These are phyloP conservation scores for Drosophila koepferae DNA, from an alignment of 2,888 invertebrate species.

Conservation along the genomic window DNA sequence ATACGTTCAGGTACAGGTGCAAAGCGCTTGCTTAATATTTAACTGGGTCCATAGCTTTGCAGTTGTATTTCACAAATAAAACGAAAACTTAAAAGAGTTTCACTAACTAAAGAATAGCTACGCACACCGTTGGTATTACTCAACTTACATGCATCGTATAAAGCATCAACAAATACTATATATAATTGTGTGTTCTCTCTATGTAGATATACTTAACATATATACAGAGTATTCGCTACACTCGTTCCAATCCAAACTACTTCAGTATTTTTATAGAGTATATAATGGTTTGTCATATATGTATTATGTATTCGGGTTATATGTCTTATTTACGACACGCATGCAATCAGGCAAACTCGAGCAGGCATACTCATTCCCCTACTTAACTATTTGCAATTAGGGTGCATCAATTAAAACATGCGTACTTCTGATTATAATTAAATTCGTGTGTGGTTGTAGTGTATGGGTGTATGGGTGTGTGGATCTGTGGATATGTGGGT, in stretches of 20 bases:
- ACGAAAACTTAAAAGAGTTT: conserved; percentile 14
- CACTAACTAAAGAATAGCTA: conserved; percentile 56
- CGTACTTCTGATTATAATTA: conserved; percentile 41
- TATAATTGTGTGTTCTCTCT: conserved; percentile 6
- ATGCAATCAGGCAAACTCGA: conserved; percentile 69
- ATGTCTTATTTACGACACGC: conserved; percentile 46
- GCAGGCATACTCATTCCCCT: conserved; percentile 61
- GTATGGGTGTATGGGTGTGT: not conserved
- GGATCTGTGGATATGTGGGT: not conserved
- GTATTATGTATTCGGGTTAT: conserved; percentile 15
- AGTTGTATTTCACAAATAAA: conserved; percentile 39
- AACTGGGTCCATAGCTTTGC: conserved; percentile 36
- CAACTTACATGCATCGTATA: conserved; percentile 70
- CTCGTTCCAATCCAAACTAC: conserved; percentile 30
- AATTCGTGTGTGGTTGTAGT: conserved; percentile 5
- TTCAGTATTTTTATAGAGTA: conserved; percentile 4
- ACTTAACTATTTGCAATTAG: conserved; percentile 11
- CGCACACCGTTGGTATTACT: conserved; percentile 69
- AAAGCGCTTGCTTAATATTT: conserved; percentile 28
- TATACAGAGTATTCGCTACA: conserved; percentile 6
- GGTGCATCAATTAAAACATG: conserved; percentile 65
- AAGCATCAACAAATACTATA: conserved; percentile 61
- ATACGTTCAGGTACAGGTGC: conserved; percentile 31
- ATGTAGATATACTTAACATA: conserved; percentile 4
- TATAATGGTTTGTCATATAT: conserved; percentile 1